Conservation (phyloP, 2,113 vertebrate species). For the Ailuropoda melanoleuca region DNA sequence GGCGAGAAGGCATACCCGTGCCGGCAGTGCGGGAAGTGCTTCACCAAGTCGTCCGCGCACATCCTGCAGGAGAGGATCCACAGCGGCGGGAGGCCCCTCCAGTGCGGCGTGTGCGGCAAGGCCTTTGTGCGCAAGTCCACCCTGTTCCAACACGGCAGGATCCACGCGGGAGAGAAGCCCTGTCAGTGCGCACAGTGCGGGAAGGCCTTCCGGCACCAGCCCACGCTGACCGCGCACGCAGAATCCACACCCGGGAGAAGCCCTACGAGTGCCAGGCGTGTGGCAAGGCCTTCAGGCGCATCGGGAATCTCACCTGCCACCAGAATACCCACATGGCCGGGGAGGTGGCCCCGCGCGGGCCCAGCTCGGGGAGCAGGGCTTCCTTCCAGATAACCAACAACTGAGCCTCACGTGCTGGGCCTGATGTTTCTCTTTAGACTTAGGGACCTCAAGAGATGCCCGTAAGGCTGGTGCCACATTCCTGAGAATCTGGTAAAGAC, state of each 20-base stretch:
- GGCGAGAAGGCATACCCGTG: slow-evolving; percentile 88
- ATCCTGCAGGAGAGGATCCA: slow-evolving; percentile 86
- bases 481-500: background rate
- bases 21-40: slow-evolving; percentile 86
- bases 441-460: background rate
- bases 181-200: slow-evolving; percentile 69
- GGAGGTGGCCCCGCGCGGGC: no score
- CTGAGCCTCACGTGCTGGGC: fast-evolving
- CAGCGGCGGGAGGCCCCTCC: background rate
- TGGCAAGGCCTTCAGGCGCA: background rate
- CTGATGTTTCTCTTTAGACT: no score
- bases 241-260: background rate
- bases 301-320: background rate
- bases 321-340: background rate
- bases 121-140: slow-evolving; percentile 81
- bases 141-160: slow-evolving; percentile 84
- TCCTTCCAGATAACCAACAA: background rate
- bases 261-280: background rate
- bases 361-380: background rate
- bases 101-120: background rate
- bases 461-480: background rate
- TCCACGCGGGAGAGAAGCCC: slow-evolving; percentile 89
- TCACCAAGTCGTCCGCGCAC: slow-evolving; percentile 90
- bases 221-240: background rate
- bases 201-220: background rate